Base-by-base conservation (phyloP, 2,888 invertebrate species). In the Agriopis aurantiaria region DNA sequence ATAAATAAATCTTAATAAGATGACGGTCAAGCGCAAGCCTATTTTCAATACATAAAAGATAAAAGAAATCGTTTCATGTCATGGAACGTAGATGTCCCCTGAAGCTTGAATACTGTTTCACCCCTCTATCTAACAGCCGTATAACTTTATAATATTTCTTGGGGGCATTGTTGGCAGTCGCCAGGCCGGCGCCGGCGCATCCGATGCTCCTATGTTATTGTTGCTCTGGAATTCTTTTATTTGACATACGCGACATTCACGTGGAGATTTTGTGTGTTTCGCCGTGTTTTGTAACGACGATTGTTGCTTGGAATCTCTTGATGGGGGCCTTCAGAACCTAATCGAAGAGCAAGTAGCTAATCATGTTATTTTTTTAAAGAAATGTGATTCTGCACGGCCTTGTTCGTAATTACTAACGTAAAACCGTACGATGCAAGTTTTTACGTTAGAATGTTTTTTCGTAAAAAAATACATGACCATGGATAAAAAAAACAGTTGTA, bases 171-270 rank as follows among this genome's bases (percentile, higher is more conserved):
- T 75, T 70, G 75, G 67, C 85, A 83, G 84, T 88, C 91, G 92
- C 82, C 92, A 78, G 79, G 81, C 80, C 89, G 92, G 92, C 92
- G 92, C 92, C 91, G 83, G 88, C 88, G 90, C 90, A 87, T 85
- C 88, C 89, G 89, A 91, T 90, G 71, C 72, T 70, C 71, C 74
- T 90, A 89, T 91, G 91, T 91, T 91, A 91, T 91, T 91, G 91
- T 91, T 88, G 87, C 82, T 85, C 87, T 83, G 66, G 75, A 88
- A 89, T 91, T 90, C 91, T 89, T 92, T 92, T 92, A 91, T 92
- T 90, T 91, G 90, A 91, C 87, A 89, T 88, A 89, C 85, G 88
- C 86, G 89, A 87, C 88, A 87, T 89, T 89, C 88, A 79, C 85
- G 77, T 76, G 75, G 77, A 82, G 83, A 83, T 84, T 85, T 82